phyloP scores from a whole-genome alignment of 1,140 invertebrate genomes.

The Neodiprion pinetum region DNA sequence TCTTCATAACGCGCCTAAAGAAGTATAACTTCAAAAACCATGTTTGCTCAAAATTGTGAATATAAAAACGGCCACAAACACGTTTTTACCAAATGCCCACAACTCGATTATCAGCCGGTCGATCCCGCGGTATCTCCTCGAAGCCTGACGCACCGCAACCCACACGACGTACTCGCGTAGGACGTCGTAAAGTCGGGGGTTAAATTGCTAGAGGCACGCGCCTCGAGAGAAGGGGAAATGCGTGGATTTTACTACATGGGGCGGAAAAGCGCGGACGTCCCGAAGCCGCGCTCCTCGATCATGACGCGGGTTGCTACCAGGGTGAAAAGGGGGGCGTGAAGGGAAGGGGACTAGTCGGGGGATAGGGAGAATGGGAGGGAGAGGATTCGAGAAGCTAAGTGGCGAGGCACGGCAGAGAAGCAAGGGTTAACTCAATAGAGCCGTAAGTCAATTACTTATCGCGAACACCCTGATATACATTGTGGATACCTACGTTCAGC shows the following conservation, averaged over 20 bases:
- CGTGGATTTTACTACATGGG: no score
- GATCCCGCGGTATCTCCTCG: no score
- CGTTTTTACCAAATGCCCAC: no score
- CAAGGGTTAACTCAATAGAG: constrained; percentile 64
- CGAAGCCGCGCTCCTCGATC: no score
- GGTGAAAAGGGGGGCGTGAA: constrained; percentile 8
- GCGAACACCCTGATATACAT: constrained; percentile 58
- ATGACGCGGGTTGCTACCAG: no score
- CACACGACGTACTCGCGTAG: not conserved
- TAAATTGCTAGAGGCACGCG: not conserved
- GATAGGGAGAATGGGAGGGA: constrained; percentile 27
- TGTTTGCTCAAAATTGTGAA: no score
- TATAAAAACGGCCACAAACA: no score
- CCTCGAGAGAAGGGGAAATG: no score
- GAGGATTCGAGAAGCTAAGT: constrained; percentile 56
- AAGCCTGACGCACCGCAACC: constrained; percentile 1
- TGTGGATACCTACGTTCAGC: constrained; percentile 55
- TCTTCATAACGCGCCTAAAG: no score
- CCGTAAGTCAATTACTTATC: constrained; percentile 64
- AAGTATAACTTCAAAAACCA: no score
- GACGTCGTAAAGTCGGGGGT: not conserved
- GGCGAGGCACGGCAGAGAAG: constrained; percentile 52
- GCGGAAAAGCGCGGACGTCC: no score
- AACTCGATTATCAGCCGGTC: no score
- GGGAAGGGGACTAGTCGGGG: not conserved